A percentile compares a stretch with the other conserved stretches of the same genome.
These are phyloP conservation scores for Petrocephalus microphthalmus DNA, from an alignment of 2,113 vertebrate genomes.

Conservation along the genomic window DNA sequence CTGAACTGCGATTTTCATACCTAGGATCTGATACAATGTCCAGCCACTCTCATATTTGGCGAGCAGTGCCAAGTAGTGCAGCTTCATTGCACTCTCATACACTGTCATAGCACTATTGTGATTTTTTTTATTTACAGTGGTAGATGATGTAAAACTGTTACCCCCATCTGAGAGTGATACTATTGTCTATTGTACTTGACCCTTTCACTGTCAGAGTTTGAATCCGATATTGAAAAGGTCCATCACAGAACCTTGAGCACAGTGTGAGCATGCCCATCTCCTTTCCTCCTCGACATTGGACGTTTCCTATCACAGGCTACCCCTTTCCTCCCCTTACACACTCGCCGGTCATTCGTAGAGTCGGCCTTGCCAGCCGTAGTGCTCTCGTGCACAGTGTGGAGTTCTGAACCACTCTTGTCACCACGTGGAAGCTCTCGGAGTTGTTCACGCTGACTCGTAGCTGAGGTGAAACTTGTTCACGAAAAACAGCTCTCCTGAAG, in stretches of 20 bases:
- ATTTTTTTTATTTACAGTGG: conserved; percentile 15
- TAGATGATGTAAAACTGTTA: background rate
- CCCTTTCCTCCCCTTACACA: background rate
- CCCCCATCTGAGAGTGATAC: background rate
- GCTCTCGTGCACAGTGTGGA: conserved; percentile 16
- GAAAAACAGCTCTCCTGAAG: conserved; percentile 24
- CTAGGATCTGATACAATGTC: background rate
- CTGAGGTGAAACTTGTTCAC: conserved; percentile 1
- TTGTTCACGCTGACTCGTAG: conserved; percentile 3
- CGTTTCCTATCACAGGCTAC: conserved; percentile 15
- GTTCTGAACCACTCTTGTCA: conserved; percentile 16
- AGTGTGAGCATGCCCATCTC: conserved; percentile 60
- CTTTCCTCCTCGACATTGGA: conserved; percentile 41
- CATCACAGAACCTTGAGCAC: conserved; percentile 53
- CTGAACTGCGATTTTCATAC: background rate
- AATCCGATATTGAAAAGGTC: conserved; percentile 48
- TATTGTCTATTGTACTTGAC: conserved; percentile 29
- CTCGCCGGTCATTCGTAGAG: background rate
- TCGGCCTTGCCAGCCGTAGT: background rate
- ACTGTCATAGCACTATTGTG: background rate
- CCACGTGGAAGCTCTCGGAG: background rate
- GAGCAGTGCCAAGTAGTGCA: background rate
- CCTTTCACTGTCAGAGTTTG: conserved; percentile 46
- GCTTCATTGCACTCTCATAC: background rate
- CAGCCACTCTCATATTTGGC: background rate